Evolutionary conservation across 2,797 vertebrate genomes (phyloP).

Genomic region (Sebastes steindachneri): DNA sequence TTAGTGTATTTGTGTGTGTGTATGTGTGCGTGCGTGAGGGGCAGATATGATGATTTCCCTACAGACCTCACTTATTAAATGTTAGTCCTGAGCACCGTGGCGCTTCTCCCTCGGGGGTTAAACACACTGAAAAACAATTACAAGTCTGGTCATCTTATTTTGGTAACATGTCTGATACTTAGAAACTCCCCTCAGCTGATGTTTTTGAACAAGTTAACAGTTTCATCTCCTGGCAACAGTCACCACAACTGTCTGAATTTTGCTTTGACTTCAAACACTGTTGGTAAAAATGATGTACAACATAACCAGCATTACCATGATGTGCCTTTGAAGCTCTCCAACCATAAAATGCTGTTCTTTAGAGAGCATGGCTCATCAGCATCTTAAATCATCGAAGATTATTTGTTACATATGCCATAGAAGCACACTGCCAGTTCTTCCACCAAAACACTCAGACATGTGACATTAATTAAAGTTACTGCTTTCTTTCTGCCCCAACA

Average conservation of each 20-base stretch:
- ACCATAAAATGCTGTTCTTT: background rate
- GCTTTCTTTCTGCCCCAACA: conserved; percentile 1
- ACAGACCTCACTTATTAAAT: conserved; percentile 49
- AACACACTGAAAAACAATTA: conserved; percentile 58
- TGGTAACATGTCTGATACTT: background rate
- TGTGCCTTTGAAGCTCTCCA: background rate
- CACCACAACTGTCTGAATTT: background rate
- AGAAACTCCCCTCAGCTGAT: conserved; percentile 7
- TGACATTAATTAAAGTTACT: conserved; percentile 36
- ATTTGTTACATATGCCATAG: background rate
- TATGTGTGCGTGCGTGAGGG: background rate
- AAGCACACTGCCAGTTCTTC: background rate
- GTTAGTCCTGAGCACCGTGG: background rate
- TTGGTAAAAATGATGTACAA: background rate
- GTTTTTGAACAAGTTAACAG: background rate
- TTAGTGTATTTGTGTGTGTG: background rate
- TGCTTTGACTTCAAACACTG: background rate
- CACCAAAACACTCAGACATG: conserved; percentile 1
- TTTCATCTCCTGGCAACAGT: background rate
- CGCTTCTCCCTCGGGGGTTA: conserved; percentile 8
- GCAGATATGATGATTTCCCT: conserved; percentile 58
- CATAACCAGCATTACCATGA: background rate
- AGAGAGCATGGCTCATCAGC: background rate
- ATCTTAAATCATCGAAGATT: background rate
- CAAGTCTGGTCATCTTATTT: conserved; percentile 29